Percentiles rank a stretch among this genome's conserved stretches.
phyloP scores from a whole-genome alignment of 2,797 vertebrate species.

The Anas bernieri region DNA sequence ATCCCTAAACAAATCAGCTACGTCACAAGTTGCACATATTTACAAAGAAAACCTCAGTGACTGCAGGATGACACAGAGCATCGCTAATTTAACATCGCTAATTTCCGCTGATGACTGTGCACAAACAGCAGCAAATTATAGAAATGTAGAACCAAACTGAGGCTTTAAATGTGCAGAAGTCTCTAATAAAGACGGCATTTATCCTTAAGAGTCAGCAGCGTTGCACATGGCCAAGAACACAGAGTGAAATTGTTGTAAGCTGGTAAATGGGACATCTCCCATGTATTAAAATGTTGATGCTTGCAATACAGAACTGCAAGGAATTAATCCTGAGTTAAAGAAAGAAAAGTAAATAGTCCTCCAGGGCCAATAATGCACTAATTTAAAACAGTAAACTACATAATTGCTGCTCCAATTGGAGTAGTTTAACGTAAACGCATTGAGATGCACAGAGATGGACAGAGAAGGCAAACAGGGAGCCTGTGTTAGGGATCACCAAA shows the following conservation, averaged over 20 bases:
- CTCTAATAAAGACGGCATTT: neutral
- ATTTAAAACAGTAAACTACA: neutral
- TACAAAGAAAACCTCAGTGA: constrained; percentile 6
- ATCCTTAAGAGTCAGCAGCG: constrained; percentile 6
- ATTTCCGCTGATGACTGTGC: neutral
- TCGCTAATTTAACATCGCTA: neutral
- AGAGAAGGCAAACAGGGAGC: neutral
- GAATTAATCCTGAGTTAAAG: constrained; percentile 20
- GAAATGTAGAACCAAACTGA: neutral
- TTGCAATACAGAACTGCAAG: neutral
- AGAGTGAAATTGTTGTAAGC: neutral
- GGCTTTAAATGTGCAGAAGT: neutral
- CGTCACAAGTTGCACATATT: constrained; percentile 2
- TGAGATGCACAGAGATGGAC: neutral
- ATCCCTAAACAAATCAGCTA: constrained; percentile 27
- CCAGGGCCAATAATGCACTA: neutral
- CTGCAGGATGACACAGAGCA: neutral
- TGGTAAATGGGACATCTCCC: neutral
- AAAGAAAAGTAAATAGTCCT: constrained; percentile 20
- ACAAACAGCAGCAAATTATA: neutral
- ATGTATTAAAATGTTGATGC: neutral
- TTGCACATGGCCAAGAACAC: neutral
- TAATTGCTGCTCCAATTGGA: neutral
- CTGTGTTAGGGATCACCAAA: neutral
- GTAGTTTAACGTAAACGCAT: neutral